Base-by-base conservation (phyloP, 2,113 vertebrate genomes). In the Parus major region DNA sequence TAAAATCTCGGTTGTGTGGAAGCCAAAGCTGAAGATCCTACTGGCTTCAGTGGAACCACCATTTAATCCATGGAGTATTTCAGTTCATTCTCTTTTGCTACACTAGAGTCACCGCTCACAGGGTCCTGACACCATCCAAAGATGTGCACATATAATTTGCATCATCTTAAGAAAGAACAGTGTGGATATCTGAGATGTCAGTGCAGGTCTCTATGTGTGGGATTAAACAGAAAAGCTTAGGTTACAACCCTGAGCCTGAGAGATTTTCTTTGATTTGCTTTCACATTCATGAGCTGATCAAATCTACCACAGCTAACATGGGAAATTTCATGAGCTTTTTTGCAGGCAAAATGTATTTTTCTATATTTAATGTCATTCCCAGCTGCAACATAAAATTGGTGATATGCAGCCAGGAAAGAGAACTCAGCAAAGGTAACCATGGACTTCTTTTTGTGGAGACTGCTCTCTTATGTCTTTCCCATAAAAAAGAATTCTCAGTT, bases 181-280 rank as follows among this genome's bases (percentile, higher is more conserved):
- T 47, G 22, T 63, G 35, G 24, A 27, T 80, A 55, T 41, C 78
- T 59, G 35, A 87, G 81, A 63, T 91, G 47, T 83, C 78, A 77
- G 46, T 50, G 29, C 11, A 69, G 20, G 36, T 86, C 78, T 86
- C 33, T 25, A 7, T 57, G 49, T 41, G 55, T 64, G 79, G 46
- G 39, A 80, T 63, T 88, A 50, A 73, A 80, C 81, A 77, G 35
- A 80, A 81, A 83, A 86, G 19, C 35, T 76, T 50, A 70, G 66
- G 87, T 95, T 97, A 90, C 55, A 77, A 55, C 63, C 75, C 65
- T 65, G n/a, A 76, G n/a, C 73, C 70, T 29, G 23, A 92, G 71
- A 90, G 63, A 80, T 77, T 95, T 88, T 70, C 55, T 93, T 91
- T 82, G 35, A 91, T 92, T 92, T 89, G 18, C 42, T 95, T 90